A percentile compares a stretch with the other conserved stretches of the same genome.
Evolutionary conservation across 30 jellyfish, hydroid and myxozoan genomes (phyloP).

Genomic region (Turritopsis rubra): DNA sequence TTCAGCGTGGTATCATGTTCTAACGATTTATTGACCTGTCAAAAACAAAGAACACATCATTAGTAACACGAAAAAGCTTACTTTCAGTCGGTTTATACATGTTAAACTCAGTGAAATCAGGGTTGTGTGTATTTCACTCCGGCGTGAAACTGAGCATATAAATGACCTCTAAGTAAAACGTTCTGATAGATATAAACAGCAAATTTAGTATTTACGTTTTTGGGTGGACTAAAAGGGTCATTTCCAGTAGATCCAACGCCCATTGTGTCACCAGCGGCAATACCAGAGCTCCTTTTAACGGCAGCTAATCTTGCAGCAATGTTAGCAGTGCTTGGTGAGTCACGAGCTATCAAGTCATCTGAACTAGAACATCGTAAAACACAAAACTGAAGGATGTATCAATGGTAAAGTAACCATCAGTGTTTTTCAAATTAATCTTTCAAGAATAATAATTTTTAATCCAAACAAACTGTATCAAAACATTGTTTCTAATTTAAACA

Average conservation of each 20-base stretch:
- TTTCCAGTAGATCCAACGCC: background rate
- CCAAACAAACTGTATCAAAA: background rate
- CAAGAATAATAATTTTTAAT: background rate
- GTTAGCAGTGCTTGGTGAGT: conserved; percentile 7
- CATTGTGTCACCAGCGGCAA: background rate
- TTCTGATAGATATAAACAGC: background rate
- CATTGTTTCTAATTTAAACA: background rate
- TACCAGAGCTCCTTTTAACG: conserved; percentile 3
- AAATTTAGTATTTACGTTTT: background rate
- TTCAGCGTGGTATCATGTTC: background rate
- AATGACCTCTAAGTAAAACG: background rate
- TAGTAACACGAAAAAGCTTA: no score
- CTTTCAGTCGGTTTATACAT: no score
- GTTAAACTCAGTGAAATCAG: no score
- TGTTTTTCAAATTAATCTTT: background rate
- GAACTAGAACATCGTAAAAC: background rate
- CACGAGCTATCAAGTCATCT: conserved; percentile 13
- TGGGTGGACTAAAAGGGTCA: conserved; percentile 9
- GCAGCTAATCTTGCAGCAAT: conserved; percentile 12
- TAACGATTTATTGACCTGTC: background rate
- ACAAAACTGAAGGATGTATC: background rate
- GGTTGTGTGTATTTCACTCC: no score
- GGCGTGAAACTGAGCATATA: no score
- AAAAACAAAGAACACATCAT: background rate
- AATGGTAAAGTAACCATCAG: background rate